Evolutionary conservation across 2,797 vertebrate genomes (phyloP), one percentile per base, ranked within the genome.

Genomic region (Morelia viridis): DNA sequence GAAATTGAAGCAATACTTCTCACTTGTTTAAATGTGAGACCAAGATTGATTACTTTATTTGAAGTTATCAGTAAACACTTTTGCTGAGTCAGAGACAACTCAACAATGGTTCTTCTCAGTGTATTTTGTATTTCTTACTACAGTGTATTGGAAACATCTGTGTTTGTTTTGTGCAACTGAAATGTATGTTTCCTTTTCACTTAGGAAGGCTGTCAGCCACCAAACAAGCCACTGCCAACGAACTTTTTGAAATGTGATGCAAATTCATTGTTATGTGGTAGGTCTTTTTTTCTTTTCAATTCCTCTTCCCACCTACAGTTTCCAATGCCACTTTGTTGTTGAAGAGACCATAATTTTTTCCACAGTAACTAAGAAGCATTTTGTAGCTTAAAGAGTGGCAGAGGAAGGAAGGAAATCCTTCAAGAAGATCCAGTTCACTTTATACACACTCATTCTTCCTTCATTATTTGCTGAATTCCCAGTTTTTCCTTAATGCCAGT

Each of bases 31-130:
- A 92, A 92, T 93, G 71, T 93, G 94, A 93, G 92, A 94, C 68
- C 28, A 80, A 84, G 86, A 95, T 76, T 90, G 68, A 94, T 95
- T 94, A 91, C 87, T 89, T 28, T 92, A 58, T 92, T 95, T 93
- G 89, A 57, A 92, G 80, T 92, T 94, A 94, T 92, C 93, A 95
- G 92, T 94, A 90, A 95, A 95, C 90, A 94, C 71, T 95, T 90
- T 95, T 96, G 92, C 96, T 96, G 88, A 83, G 93, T 94, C 91
- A 96, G 65, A 89, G 92, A 94, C 93, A 83, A 94, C 93, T 97
- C 92, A 95, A 89, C 96, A 95, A 94, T 91, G 46, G 12, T 92
- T 64, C 94, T 91, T 92, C 92, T 93, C 91, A 96, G 93, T 90
- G 92, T 46, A 15, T 90, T 92, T 89, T 95, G 94, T 95, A 94